These are phyloP conservation scores for Popillia japonica DNA, from an alignment of 1,140 invertebrate species.

Conservation along the genomic window DNA sequence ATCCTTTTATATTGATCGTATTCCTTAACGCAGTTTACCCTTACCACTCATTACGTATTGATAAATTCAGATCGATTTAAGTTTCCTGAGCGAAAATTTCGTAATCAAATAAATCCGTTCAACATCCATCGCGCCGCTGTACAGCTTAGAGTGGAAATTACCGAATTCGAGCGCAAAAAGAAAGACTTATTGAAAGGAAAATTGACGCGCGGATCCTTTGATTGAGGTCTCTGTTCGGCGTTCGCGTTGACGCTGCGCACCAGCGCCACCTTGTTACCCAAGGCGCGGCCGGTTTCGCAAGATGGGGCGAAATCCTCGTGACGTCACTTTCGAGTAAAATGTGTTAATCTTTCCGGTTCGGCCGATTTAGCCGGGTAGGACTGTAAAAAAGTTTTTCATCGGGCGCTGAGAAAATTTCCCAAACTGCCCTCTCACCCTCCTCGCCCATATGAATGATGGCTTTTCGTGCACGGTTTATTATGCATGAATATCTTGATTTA, in stretches of 20 bases:
- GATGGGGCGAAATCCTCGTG: neutral
- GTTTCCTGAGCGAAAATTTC: neutral
- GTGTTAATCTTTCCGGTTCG: constrained; percentile 23
- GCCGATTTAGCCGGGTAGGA: neutral
- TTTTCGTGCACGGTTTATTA: constrained; percentile 21
- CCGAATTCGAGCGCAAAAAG: neutral
- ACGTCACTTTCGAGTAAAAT: constrained; percentile 16
- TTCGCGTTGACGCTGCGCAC: neutral
- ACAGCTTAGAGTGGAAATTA: neutral
- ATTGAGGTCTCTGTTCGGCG: neutral
- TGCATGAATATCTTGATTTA: constrained; percentile 29
- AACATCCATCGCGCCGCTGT: neutral
- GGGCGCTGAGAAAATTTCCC: neutral
- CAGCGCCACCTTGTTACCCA: neutral
- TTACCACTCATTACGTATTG: neutral
- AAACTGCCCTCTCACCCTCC: neutral
- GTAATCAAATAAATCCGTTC: constrained; percentile 3
- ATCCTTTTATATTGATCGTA: no score
- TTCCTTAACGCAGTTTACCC: no score
- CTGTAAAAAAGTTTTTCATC: constrained; percentile 7
- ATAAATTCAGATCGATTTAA: neutral
- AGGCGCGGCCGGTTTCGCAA: neutral
- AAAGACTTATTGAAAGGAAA: constrained; percentile 32
- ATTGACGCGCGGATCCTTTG: constrained; percentile 13
- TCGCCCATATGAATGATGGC: neutral